Conservation (phyloP, 2,888 invertebrate species). For the Epinotia brunnichana region DNA sequence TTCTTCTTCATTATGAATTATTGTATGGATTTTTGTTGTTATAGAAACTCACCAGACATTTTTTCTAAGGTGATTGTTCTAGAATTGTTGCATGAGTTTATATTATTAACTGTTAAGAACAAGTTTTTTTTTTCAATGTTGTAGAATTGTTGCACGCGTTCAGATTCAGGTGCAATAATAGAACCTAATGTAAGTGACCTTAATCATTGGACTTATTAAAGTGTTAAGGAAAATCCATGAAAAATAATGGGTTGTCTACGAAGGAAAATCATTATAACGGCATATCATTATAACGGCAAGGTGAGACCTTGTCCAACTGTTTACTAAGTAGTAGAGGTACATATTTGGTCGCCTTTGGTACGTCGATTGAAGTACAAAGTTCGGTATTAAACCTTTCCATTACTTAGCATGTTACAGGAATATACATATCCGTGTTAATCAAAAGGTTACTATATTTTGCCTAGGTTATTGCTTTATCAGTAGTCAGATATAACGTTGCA, state of each 20-base stretch:
- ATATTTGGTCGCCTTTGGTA: slow-evolving; percentile 1
- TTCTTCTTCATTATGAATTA: background rate
- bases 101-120: background rate
- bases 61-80: too few species aligned
- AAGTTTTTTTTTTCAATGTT: too few species aligned
- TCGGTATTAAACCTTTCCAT: background rate
- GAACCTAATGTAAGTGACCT: background rate
- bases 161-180: background rate
- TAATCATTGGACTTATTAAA: background rate
- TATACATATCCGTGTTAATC: background rate
- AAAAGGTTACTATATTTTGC: too few species aligned
- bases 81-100: background rate
- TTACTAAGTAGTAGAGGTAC: background rate
- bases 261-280: slow-evolving; percentile 20
- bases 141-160: background rate
- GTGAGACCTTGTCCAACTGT: slow-evolving; percentile 5
- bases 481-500: too few species aligned
- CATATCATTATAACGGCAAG: slow-evolving; percentile 16
- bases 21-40: background rate
- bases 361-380: slow-evolving; percentile 1
- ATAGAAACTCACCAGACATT: too few species aligned
- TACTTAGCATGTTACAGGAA: background rate
- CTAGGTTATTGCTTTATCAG: too few species aligned
- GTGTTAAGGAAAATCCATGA: slow-evolving; percentile 25
- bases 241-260: background rate